Evolutionary conservation across 2,113 vertebrate genomes (phyloP), one percentile per base, ranked within the genome.

Genomic region (Dinomys branickii): DNA sequence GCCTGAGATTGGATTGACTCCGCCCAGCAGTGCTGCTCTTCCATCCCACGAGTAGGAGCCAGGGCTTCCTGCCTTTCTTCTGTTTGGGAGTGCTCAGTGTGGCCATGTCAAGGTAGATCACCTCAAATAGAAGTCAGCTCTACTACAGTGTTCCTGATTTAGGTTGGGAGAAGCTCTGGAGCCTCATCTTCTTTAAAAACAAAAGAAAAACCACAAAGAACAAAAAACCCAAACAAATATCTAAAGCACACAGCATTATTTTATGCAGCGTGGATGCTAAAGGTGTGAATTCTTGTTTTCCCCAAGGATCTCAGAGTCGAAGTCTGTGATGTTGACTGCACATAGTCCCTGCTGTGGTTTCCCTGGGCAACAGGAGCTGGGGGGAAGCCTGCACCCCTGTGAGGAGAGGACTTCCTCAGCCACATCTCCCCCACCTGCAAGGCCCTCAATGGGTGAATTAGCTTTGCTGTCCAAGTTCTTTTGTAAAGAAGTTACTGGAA

Each of bases 211-310:
- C 88, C 7, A 93, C 94, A 85, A 71, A 33, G n/a, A 69, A 47
- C 6, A 67, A 33, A 65, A 4, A 65, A 35, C 4, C 33, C 33
- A 61, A 61, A 24, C 22, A 0, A 3, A 81, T 88, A 28, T 78
- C 58, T 20, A 35, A 87, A 89, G 67, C n/a, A 56, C 7, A 73
- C 41, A 65, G 58, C 92, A 85, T 77, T 95, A 30, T 90, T 93
- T 88, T 71, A 47, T 91, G 81, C 69, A 84, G 47, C 35, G 61
- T 73, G 86, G 93, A 71, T 93, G 26, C 73, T 95, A 75, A 93
- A 95, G 38, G 91, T 96, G 87, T 97, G 96, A 97, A 89, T 81
- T 94, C 94, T 96, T 71, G 67, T 94, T 85, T 94, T 96, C 80
- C 94, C 91, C 47, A n/a, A 95, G 93, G 90, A 94, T 97, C 89